Conservation (phyloP, 2,113 vertebrate genomes). For the Gambusia affinis region DNA sequence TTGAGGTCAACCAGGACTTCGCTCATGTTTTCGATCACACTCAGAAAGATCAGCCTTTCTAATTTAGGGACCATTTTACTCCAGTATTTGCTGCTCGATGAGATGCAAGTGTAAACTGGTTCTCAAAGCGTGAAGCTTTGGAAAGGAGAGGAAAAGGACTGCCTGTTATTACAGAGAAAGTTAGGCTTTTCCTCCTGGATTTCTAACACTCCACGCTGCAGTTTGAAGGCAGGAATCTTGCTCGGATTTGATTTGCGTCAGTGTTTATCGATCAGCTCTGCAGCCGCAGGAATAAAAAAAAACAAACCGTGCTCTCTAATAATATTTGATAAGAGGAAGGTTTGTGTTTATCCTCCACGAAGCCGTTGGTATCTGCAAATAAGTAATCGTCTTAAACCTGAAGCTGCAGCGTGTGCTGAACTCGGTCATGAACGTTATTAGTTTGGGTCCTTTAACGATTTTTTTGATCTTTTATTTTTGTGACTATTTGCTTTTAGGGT, state of each 20-base stretch:
- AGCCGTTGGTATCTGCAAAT: conserved; percentile 2
- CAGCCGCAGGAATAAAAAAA: neutral
- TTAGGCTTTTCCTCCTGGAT: conserved; percentile 6
- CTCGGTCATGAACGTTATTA: neutral
- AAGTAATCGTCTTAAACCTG: conserved; percentile 7
- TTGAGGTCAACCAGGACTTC: conserved; percentile 9
- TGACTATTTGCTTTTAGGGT: neutral
- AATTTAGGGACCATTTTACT: conserved; percentile 42
- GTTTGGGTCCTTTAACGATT: neutral
- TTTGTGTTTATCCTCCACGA: neutral
- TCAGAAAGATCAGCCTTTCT: conserved; percentile 4
- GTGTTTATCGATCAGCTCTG: conserved; percentile 22
- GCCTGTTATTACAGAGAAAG: conserved; percentile 3
- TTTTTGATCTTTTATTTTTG: neutral
- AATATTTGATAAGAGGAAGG: conserved; percentile 23
- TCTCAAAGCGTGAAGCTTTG: conserved; percentile 24
- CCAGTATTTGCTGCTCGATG: conserved; percentile 32
- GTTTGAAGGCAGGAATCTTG: conserved; percentile 23
- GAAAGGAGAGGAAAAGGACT: neutral
- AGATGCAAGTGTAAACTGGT: conserved; percentile 17
- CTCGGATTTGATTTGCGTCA: conserved; percentile 24
- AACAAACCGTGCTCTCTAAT: conserved; percentile 19
- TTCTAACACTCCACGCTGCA: conserved; percentile 6
- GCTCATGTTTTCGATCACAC: conserved; percentile 18
- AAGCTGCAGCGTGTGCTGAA: neutral